Percentiles rank a stretch among this genome's conserved stretches.
Evolutionary conservation across 1,140 invertebrate species (phyloP).

Genomic region (Drosophila watanabei): DNA sequence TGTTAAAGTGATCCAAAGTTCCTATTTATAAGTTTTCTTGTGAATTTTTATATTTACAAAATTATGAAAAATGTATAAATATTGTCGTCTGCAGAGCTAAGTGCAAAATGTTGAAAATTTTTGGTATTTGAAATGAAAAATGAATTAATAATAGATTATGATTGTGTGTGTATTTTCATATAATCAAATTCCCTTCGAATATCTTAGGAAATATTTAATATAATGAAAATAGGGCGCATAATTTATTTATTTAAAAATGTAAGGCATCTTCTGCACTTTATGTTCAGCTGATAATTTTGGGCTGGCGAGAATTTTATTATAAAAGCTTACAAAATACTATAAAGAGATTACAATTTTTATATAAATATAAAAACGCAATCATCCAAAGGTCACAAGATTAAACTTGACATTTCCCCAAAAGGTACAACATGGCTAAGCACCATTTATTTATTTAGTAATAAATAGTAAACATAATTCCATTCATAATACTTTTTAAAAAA

Average conservation of each 20-base stretch:
- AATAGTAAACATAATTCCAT: too few relatives aligned
- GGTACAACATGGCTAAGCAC: too few relatives aligned
- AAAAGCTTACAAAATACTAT: neutral
- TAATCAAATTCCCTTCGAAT: neutral
- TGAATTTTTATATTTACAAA: neutral
- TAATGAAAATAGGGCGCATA: neutral
- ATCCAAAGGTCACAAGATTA: conserved; percentile 1
- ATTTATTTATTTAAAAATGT: too few relatives aligned
- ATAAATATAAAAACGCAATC: neutral
- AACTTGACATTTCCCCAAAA: neutral
- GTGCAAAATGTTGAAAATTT: neutral
- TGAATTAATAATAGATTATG: neutral
- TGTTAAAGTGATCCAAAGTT: neutral
- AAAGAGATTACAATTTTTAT: neutral
- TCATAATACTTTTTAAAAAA: neutral
- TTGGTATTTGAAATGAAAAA: neutral
- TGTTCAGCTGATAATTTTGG: neutral
- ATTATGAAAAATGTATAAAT: neutral
- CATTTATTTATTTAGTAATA: too few relatives aligned
- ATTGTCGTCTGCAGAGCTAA: neutral
- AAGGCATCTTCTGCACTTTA: too few relatives aligned
- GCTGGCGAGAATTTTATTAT: neutral
- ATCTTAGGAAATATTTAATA: neutral
- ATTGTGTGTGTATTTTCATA: neutral
- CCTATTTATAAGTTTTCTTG: neutral